These are phyloP conservation scores for Danaus melanippus DNA, from an alignment of 1,140 invertebrate species.

Conservation along the genomic window DNA sequence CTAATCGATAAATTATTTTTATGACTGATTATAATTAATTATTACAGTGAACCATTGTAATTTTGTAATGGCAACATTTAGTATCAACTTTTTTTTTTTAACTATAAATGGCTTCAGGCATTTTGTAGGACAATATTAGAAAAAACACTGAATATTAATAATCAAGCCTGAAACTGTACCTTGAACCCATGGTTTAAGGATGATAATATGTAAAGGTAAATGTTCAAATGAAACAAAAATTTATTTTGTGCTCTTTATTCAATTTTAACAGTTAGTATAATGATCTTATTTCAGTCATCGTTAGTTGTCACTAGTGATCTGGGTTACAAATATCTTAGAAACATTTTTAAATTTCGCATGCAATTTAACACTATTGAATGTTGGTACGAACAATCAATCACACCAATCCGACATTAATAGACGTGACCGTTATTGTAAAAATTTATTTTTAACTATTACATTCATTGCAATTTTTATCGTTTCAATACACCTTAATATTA, in stretches of 20 bases:
- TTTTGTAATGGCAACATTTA: too few relatives aligned
- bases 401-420: constrained; percentile 15
- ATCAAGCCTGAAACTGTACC: too few relatives aligned
- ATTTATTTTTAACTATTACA: constrained; percentile 50
- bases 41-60: too few relatives aligned
- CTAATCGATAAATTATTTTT: too few relatives aligned
- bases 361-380: constrained; percentile 18
- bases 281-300: constrained; percentile 67
- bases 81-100: too few relatives aligned
- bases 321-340: constrained; percentile 23
- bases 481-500: constrained; percentile 32
- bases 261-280: constrained; percentile 69
- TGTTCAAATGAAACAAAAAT: constrained; percentile 37
- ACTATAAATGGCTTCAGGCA: too few relatives aligned
- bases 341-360: constrained; percentile 22
- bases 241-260: constrained; percentile 70
- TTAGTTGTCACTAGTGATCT: constrained; percentile 48
- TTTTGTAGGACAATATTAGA: too few relatives aligned
- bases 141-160: too few relatives aligned
- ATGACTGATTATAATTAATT: too few relatives aligned
- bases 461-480: constrained; percentile 41
- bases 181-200: constrained; percentile 5
- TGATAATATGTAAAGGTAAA: constrained; percentile 12
- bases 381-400: constrained; percentile 15
- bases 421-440: constrained; percentile 35